Evolutionary conservation across 2,888 invertebrate genomes (phyloP).

Genomic region (Lasiommata megera): DNA sequence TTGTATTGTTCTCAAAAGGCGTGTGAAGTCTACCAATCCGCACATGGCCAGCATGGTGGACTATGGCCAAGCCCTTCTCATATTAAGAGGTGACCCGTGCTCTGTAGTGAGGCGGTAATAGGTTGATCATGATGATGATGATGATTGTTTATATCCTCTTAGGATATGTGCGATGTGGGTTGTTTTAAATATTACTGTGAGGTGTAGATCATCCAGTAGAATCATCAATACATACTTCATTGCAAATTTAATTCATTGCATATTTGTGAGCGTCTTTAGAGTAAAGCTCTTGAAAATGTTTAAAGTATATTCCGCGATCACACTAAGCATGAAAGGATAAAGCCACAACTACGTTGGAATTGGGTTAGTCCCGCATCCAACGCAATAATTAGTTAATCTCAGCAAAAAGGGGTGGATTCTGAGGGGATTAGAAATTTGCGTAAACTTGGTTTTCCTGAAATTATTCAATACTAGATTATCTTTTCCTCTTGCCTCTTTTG

Average conservation of each 20-base stretch:
- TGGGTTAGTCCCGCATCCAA: not conserved
- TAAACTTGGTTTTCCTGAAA: not conserved
- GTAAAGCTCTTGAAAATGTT: not conserved
- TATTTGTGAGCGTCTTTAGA: not conserved
- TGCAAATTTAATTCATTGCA: not conserved
- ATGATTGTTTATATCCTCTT: no score
- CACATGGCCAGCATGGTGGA: no score
- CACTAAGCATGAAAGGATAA: not conserved
- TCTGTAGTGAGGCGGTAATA: no score
- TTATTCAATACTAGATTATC: not conserved
- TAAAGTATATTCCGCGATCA: not conserved
- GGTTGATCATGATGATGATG: no score
- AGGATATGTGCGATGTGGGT: no score
- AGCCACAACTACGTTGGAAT: not conserved
- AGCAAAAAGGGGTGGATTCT: not conserved
- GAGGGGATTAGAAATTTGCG: not conserved
- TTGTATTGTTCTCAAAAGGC: no score
- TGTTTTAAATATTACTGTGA: no score
- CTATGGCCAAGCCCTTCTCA: no score
- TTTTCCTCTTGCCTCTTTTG: no score
- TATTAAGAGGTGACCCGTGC: no score
- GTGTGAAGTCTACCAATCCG: no score
- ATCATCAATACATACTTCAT: not conserved
- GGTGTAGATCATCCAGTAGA: no score
- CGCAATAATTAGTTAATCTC: conserved; percentile 2